Evolutionary conservation across 64 coral and sea anemone genomes (phyloP).

Genomic region (Hydrozoanthus tunicans): DNA sequence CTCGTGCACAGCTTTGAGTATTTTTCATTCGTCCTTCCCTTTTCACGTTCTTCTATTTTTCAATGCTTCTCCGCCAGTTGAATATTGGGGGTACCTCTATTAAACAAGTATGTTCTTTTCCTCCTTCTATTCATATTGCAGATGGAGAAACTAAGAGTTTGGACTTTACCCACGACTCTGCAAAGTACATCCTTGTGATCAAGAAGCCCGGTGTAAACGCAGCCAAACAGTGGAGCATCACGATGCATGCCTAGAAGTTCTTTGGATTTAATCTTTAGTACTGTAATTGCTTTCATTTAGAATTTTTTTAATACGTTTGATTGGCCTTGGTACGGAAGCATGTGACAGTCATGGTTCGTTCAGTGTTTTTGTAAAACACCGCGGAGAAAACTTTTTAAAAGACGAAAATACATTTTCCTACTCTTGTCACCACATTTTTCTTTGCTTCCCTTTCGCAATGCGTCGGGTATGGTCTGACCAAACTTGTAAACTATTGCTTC

Average conservation of each 20-base stretch:
- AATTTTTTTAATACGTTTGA: background rate
- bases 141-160: slow-evolving; percentile 64
- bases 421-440: too few relatives aligned
- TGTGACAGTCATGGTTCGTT: background rate
- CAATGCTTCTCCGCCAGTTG: background rate
- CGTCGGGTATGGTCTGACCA: too few relatives aligned
- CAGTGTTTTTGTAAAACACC: background rate
- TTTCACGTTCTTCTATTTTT: too few relatives aligned
- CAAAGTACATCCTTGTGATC: slow-evolving; percentile 73
- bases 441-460: too few relatives aligned
- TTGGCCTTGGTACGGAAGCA: slow-evolving; percentile 5
- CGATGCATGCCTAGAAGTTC: slow-evolving; percentile 82
- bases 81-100: background rate
- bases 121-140: slow-evolving; percentile 13
- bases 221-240: slow-evolving; percentile 84
- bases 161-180: slow-evolving; percentile 72
- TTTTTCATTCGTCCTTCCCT: too few relatives aligned
- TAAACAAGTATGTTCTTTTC: background rate
- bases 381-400: slow-evolving; percentile 14
- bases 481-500: too few relatives aligned
- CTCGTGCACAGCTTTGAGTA: too few relatives aligned
- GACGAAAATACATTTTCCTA: background rate
- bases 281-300: background rate
- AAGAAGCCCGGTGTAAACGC: slow-evolving; percentile 93
- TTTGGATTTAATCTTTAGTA: slow-evolving; percentile 7